Conservation (phyloP, 2,888 invertebrate genomes). For the Leucania comma region DNA sequence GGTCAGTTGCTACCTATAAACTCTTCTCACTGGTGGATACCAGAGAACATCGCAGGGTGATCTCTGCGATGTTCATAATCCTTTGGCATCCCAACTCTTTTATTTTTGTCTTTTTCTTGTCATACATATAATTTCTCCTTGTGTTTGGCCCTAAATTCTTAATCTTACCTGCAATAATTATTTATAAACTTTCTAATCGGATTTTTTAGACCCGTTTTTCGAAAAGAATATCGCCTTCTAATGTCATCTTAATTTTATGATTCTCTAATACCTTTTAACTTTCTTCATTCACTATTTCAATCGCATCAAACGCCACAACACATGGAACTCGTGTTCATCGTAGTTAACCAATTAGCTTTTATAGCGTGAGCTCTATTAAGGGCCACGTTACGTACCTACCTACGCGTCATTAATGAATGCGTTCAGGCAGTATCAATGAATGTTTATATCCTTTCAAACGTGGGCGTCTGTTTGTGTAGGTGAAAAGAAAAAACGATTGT, state of each 20-base stretch:
- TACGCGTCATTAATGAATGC: slow-evolving; percentile 50
- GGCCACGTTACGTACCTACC: slow-evolving; percentile 19
- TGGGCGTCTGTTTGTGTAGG: slow-evolving; percentile 31
- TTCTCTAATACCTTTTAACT: neutral
- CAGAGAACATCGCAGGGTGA: no score
- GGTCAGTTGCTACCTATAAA: slow-evolving; percentile 24
- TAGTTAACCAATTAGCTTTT: slow-evolving; percentile 18
- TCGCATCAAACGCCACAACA: neutral
- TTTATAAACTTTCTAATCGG: neutral
- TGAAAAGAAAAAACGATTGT: slow-evolving; percentile 43
- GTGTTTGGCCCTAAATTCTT: neutral
- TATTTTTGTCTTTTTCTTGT: neutral
- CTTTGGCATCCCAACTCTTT: neutral
- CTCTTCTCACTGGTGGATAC: neutral
- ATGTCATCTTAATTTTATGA: neutral
- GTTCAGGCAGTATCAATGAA: slow-evolving; percentile 54
- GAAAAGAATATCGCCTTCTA: neutral
- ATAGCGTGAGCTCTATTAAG: slow-evolving; percentile 10
- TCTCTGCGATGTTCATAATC: neutral
- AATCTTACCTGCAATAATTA: neutral
- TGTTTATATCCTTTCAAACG: slow-evolving; percentile 47
- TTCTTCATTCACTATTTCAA: neutral
- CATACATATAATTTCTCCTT: neutral
- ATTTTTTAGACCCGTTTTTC: neutral
- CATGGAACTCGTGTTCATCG: slow-evolving; percentile 15